phyloP scores from a whole-genome alignment of 2,797 vertebrate genomes.

The Danio tinwini region DNA sequence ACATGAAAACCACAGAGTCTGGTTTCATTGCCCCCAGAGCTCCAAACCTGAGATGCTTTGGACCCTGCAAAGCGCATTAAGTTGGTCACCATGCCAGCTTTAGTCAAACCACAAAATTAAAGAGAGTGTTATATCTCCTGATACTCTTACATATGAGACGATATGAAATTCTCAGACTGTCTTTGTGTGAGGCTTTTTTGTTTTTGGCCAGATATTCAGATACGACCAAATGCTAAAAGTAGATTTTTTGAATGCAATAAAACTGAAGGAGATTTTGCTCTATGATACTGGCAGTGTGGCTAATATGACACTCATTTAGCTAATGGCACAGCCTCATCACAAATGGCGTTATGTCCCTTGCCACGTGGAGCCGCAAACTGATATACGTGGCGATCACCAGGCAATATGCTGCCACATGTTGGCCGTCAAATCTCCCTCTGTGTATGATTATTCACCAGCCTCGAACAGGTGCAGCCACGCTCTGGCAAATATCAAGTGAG shows the following conservation, averaged over 20 bases:
- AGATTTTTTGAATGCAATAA: conserved; percentile 64
- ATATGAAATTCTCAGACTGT: conserved; percentile 9
- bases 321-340: conserved; percentile 65
- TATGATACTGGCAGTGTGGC: conserved; percentile 58
- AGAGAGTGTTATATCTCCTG: conserved; percentile 40
- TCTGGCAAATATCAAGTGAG: conserved; percentile 37
- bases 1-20: conserved; percentile 40
- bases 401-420: conserved; percentile 46
- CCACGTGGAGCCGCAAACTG: conserved; percentile 17
- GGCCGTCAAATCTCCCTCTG: conserved; percentile 51
- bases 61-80: conserved; percentile 46
- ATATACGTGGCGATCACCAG: conserved; percentile 32
- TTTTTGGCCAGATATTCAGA: background rate
- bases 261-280: conserved; percentile 60
- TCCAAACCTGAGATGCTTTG: conserved; percentile 40
- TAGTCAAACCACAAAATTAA: conserved; percentile 50
- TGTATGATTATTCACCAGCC: conserved; percentile 53
- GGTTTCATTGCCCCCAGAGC: conserved; percentile 47
- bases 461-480: conserved; percentile 56
- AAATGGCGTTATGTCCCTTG: conserved; percentile 12
- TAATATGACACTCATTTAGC: conserved; percentile 70
- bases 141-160: conserved; percentile 14
- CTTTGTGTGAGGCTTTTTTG: background rate
- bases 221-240: conserved; percentile 49
- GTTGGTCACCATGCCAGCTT: conserved; percentile 36